Base-by-base conservation (phyloP, 2,888 invertebrate species). In the Azorinus chamasolen region DNA sequence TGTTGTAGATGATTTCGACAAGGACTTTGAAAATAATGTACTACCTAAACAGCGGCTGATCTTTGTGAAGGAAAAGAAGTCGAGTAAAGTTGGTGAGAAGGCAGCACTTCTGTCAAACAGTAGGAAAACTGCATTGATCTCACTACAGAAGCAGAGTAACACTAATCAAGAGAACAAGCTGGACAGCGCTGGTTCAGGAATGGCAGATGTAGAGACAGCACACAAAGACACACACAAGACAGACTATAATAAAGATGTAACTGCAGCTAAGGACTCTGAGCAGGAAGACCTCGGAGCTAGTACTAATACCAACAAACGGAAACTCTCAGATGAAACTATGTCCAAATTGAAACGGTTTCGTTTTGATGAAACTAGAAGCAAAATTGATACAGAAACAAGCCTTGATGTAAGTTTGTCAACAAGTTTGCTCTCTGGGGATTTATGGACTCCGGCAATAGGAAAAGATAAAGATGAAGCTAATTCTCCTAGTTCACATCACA, bases 291-390 rank as follows among this genome's bases (percentile, higher is more conserved):
- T 32, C 4, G 14, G 20, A 18, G 45, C n/a, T 45, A 16, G 14
- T 45, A 45, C 45, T 18, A 8, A 4, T 55, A 6, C 32, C n/a
- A n/a, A 8, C 3, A 41, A 18, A 24, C 25, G 27, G 53, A 61
- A 32, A 50, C 58, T 83, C 6, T 82, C 85, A 8, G 41, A 59
- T 12, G 58, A 51, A 45, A 84, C 85, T 4, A 51, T 83, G 20
- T 79, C 84, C 20, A 84, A 86, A 61, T 64, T 86, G n/a, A 76
- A 75, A 22, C 65, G 65, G 46, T 86, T 86, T 57, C 71, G 66
- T 14, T 83, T 83, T 76, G 73, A 78, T 70, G 75, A 78, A 53
- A 61, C 74, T 16, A 71, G 61, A 25, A 68, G 68, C 20, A 66
- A 48, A 18, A 25, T 39, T 41, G 46, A 61, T 14, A 63, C 63